Conservation (phyloP, 2,797 vertebrate species). For the Enteromius radiatus region DNA sequence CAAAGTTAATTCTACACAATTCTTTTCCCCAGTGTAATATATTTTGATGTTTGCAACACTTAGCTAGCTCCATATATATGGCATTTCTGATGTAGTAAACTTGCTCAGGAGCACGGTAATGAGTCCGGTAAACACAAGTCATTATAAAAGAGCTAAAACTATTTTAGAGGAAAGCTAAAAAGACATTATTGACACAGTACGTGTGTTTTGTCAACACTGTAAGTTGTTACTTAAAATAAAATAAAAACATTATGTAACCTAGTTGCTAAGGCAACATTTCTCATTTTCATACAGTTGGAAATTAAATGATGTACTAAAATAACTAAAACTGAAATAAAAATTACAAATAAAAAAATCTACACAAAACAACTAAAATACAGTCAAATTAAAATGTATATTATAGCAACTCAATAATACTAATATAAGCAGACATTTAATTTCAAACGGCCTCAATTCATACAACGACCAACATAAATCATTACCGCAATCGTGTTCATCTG, state of each 20-base stretch:
- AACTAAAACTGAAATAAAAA: not conserved
- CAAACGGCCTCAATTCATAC: not conserved
- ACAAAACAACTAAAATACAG: not conserved
- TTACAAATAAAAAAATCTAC: not conserved
- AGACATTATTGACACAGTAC: no score
- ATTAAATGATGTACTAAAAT: not conserved
- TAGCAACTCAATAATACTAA: not conserved
- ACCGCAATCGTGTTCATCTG: not conserved
- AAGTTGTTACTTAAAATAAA: not conserved
- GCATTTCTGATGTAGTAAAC: not conserved
- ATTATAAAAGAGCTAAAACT: not conserved
- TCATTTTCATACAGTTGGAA: not conserved
- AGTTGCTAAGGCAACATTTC: not conserved
- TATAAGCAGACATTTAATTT: not conserved
- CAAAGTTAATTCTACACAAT: not conserved
- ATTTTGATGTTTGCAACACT: no score
- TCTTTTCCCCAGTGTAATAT: not conserved
- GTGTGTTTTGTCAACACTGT: no score
- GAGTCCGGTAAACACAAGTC: not conserved
- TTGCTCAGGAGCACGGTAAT: not conserved
- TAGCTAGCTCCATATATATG: not conserved
- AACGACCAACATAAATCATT: not conserved
- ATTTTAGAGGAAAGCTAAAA: no score
- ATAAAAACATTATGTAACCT: not conserved
- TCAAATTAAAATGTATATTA: not conserved